A percentile compares a stretch with the other conserved stretches of the same genome.
Evolutionary conservation across 2,113 vertebrate genomes (phyloP).

Genomic region (Pelodiscus sinensis): DNA sequence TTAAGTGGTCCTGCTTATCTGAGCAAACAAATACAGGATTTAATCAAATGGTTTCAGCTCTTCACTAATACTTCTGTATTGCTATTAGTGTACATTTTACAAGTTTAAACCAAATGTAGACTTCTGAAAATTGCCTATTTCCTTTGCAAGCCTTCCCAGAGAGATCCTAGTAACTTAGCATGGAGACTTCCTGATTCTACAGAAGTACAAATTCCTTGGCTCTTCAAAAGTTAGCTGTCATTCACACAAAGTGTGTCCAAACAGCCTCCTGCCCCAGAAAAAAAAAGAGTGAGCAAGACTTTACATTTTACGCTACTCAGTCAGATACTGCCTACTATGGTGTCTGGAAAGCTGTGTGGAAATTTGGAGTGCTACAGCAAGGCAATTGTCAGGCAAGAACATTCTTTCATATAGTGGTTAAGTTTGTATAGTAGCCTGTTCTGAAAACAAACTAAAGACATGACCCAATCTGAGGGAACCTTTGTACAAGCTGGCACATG

Average conservation of each 20-base stretch:
- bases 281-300: neutral
- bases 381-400: neutral
- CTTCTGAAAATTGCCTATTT: neutral
- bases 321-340: neutral
- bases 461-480: neutral
- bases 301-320: neutral
- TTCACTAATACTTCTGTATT: neutral
- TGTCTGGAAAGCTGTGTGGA: neutral
- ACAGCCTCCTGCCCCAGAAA: neutral
- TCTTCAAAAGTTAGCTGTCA: neutral
- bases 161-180: neutral
- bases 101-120: neutral
- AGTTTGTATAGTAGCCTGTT: neutral
- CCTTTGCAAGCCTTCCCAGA: neutral
- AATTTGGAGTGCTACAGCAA: neutral
- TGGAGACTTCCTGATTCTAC: neutral
- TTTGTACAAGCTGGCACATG: neutral
- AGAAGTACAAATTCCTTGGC: neutral
- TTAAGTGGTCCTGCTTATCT: neutral
- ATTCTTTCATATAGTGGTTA: neutral
- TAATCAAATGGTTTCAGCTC: neutral
- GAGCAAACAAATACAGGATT: neutral
- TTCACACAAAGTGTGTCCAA: neutral
- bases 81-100: fast-evolving
- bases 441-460: neutral